phyloP scores from a whole-genome alignment of 2,888 invertebrate genomes.

The Esperia sulphurella region DNA sequence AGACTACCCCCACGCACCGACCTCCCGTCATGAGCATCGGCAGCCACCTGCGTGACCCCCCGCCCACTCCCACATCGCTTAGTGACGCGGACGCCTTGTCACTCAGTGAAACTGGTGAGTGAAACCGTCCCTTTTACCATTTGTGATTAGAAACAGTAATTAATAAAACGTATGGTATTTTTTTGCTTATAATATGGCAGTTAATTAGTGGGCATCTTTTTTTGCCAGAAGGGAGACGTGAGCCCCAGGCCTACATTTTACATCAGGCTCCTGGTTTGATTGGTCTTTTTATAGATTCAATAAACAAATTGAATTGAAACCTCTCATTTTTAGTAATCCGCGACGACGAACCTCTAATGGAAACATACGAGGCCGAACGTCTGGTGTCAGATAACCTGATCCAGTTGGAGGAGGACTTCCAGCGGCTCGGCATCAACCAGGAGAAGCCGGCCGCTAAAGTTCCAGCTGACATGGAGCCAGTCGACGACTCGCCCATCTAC shows the following conservation, averaged over 20 bases:
- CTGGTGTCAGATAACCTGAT: slow-evolving; percentile 84
- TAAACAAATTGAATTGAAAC: too few species aligned
- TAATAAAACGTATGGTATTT: too few species aligned
- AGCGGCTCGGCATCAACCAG: slow-evolving; percentile 53
- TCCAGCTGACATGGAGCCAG: slow-evolving; percentile 54
- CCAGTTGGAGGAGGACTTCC: slow-evolving; percentile 82
- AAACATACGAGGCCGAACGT: slow-evolving; percentile 79
- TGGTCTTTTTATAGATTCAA: too few species aligned
- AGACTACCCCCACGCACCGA: slow-evolving; percentile 84
- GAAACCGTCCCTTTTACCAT: background rate
- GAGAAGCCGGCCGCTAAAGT: slow-evolving; percentile 50
- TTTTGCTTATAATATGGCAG: too few species aligned
- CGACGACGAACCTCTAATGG: slow-evolving; percentile 73
- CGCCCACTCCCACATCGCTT: slow-evolving; percentile 67
- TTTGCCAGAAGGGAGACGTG: too few species aligned
- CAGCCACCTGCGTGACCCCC: slow-evolving; percentile 61
- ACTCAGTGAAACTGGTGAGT: slow-evolving; percentile 57
- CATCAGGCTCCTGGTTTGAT: too few species aligned
- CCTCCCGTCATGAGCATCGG: slow-evolving; percentile 89
- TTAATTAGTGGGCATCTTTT: too few species aligned
- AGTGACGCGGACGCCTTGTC: slow-evolving; percentile 65
- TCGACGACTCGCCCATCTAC: slow-evolving; percentile 83
- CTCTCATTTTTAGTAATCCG: slow-evolving; percentile 46
- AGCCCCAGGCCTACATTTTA: too few species aligned
- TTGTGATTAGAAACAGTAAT: too few species aligned